Conservation (phyloP, 1,140 invertebrate species). For the Chionoecetes opilio region DNA sequence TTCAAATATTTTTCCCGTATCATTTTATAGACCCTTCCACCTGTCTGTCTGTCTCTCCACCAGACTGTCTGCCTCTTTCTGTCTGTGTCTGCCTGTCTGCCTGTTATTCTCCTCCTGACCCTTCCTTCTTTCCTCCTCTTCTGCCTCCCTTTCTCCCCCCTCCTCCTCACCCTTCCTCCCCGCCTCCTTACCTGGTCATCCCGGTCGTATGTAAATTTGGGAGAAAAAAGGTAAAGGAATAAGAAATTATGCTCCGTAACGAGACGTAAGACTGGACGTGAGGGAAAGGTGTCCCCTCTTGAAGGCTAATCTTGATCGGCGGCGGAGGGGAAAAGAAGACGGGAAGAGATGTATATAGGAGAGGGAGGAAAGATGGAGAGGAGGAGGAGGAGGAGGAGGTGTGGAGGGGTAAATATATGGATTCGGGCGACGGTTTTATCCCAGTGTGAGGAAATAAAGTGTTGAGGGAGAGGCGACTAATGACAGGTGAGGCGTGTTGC, state of each 20-base stretch:
- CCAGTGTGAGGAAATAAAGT: not conserved
- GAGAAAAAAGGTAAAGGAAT: not conserved
- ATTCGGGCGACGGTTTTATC: not conserved
- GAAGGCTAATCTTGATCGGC: not conserved
- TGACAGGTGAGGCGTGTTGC: not conserved
- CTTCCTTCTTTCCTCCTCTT: not conserved
- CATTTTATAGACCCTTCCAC: not conserved
- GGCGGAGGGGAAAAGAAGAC: conserved; percentile 1
- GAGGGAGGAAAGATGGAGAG: not conserved
- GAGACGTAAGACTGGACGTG: conserved; percentile 5
- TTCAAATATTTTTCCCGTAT: not conserved
- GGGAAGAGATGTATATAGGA: not conserved
- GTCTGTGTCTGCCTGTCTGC: too few species aligned
- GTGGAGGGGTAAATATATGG: not conserved
- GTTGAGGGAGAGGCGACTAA: not conserved
- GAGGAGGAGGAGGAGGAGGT: not conserved
- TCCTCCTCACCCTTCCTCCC: not conserved
- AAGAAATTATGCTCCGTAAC: not conserved
- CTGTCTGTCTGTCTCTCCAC: not conserved
- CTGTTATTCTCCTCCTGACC: not conserved
- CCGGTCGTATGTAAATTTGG: not conserved
- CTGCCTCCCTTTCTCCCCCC: not conserved
- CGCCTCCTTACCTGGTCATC: not conserved
- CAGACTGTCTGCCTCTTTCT: not conserved
- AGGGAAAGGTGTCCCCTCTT: conserved; percentile 13